Base-by-base conservation (phyloP, 2,113 vertebrate genomes). In the Notechis scutatus region DNA sequence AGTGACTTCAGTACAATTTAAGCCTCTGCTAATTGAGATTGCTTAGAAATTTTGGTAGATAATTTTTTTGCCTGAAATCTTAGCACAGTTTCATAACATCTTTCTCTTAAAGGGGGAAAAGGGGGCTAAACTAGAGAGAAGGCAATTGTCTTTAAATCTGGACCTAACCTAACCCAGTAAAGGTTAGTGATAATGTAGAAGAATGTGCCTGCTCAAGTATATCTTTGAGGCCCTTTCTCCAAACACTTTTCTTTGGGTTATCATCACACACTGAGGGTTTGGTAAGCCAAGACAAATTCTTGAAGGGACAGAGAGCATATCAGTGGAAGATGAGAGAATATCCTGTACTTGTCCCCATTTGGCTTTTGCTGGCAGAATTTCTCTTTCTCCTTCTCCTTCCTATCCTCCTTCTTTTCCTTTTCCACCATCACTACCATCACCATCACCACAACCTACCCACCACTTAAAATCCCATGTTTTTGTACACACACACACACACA, bases 1-100 rank as follows among this genome's bases (percentile, higher is more conserved):
- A 95, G 97, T 97, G 94, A 96, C 96, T 88, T 86, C 3, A 93
- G 93, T 89, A 95, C 87, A 96, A 93, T 94, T 97, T 95, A 96
- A 92, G 87, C 88, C 92, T 92, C 93, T 96, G 97, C 96, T 96
- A 95, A 96, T 96, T 96, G 95, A 97, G 97, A 97, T 96, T 96
- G 93, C 94, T 97, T 23, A 1, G 93, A 96, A 97, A 96, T 89
- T 97, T 97, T 95, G 93, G 74, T 3, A 96, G 29, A 34, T 69
- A 61, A 61, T 11, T 34, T 6, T 69, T 34, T 85, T 96, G 95
- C 91, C 96, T 96, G 94, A 97, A 96, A 96, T 96, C 95, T 94
- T 90, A 94, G 91, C 94, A 91, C 85, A 94, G 93, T 94, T 97
- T 96, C 96, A 96, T 94, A 94, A 96, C 94, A 92, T 91, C 85